A percentile compares a stretch with the other conserved stretches of the same genome.
Evolutionary conservation across 1,140 invertebrate species (phyloP).

Genomic region (Phthorimaea operculella): DNA sequence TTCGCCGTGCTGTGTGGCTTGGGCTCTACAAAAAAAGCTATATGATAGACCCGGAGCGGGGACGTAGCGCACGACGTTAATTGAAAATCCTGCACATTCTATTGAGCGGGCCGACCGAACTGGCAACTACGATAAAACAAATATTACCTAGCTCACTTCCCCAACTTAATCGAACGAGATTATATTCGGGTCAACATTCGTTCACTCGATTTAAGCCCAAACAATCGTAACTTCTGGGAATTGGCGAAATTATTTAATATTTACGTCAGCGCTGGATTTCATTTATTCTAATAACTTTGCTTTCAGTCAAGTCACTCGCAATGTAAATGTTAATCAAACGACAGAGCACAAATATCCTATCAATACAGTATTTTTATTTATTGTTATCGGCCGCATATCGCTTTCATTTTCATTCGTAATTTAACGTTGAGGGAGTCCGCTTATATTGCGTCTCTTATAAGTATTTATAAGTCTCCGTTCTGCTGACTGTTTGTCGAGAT

Average conservation of each 20-base stretch:
- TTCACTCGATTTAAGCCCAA: neutral
- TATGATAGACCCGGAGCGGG: conserved; percentile 6
- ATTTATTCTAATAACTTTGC: neutral
- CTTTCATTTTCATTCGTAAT: neutral
- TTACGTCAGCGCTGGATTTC: neutral
- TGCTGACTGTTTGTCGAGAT: neutral
- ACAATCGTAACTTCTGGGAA: neutral
- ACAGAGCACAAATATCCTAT: neutral
- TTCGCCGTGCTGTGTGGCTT: neutral
- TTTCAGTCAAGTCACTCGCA: neutral
- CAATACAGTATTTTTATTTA: conserved; percentile 5
- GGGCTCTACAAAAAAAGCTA: neutral
- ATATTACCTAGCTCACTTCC: conserved; percentile 5
- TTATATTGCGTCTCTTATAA: neutral
- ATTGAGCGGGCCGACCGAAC: neutral
- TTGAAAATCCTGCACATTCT: conserved; percentile 7
- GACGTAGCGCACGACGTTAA: conserved; percentile 2
- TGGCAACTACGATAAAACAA: conserved; percentile 6
- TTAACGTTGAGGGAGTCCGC: neutral
- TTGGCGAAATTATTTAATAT: neutral
- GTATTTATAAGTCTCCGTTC: neutral
- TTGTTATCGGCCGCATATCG: conserved; percentile 1
- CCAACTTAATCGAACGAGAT: neutral
- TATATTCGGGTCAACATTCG: neutral
- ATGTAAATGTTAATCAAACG: neutral